phyloP scores from a whole-genome alignment of 2,797 vertebrate species.

The Falco berigora region DNA sequence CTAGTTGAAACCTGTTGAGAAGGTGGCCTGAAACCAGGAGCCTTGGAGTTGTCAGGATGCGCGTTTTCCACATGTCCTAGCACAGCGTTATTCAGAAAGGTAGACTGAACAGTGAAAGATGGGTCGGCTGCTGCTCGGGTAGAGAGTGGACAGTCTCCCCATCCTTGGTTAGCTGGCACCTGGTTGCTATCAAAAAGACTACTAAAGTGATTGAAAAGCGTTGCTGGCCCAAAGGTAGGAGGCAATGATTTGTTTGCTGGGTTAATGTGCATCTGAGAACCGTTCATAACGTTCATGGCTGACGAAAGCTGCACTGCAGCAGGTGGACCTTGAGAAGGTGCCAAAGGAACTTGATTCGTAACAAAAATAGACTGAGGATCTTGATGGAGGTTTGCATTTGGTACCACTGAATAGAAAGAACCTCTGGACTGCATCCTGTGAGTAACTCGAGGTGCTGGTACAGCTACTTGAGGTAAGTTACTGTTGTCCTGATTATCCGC shows the following conservation, averaged over 20 bases:
- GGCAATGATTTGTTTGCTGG: conserved; percentile 87
- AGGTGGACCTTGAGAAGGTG: conserved; percentile 76
- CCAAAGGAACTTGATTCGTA: conserved; percentile 82
- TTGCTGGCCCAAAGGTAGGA: conserved; percentile 88
- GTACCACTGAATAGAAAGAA: conserved; percentile 88
- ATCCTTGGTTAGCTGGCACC: conserved; percentile 92
- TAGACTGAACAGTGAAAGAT: conserved; percentile 84
- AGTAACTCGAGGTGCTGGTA: conserved; percentile 86
- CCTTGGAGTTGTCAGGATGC: conserved; percentile 93
- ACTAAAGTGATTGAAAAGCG: conserved; percentile 95
- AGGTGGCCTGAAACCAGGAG: conserved; percentile 91
- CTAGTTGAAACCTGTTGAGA: conserved; percentile 91
- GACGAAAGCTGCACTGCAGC: conserved; percentile 85
- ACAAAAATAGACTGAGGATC: conserved; percentile 90
- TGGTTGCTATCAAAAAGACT: conserved; percentile 95
- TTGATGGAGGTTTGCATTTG: conserved; percentile 81
- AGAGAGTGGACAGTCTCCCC: conserved; percentile 91
- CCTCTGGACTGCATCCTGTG: conserved; percentile 92
- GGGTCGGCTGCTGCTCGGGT: conserved; percentile 87
- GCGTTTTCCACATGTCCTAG: conserved; percentile 89
- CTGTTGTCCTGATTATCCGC: conserved; percentile 84
- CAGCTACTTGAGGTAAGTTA: conserved; percentile 91
- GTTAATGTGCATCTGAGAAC: conserved; percentile 94
- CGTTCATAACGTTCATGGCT: conserved; percentile 89
- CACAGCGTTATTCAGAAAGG: conserved; percentile 85